Conservation (phyloP, 2,888 invertebrate genomes). For the Phortica magna region DNA sequence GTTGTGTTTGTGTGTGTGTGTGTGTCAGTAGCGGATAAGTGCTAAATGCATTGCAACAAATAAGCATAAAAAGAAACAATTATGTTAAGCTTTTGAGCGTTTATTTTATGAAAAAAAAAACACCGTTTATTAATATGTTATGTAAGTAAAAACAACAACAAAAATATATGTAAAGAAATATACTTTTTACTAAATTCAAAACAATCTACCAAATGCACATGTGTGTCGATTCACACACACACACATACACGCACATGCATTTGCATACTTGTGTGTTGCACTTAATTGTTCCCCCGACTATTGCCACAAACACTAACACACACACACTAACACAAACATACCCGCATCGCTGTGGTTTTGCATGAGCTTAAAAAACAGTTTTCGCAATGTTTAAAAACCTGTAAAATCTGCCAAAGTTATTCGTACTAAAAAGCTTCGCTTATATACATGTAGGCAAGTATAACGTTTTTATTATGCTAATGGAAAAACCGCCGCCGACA, state of each 20-base stretch:
- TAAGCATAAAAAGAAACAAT: not conserved
- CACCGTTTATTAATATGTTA: too few species aligned
- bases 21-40: not conserved
- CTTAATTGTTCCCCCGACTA: slow-evolving; percentile 64
- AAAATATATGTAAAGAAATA: slow-evolving; percentile 59
- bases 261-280: slow-evolving; percentile 43
- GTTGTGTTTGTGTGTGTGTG: too few species aligned
- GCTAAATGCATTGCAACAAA: not conserved
- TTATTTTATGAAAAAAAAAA: not conserved
- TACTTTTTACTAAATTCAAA: slow-evolving; percentile 71
- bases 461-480: slow-evolving; percentile 60
- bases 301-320: slow-evolving; percentile 29
- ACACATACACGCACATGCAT: slow-evolving; percentile 34
- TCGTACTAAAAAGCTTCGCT: slow-evolving; percentile 38
- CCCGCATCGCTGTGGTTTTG: not conserved
- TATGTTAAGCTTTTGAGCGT: not conserved
- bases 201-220: slow-evolving; percentile 67
- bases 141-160: not conserved
- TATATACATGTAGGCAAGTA: not conserved
- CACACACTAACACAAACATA: slow-evolving; percentile 20
- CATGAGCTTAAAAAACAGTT: slow-evolving; percentile 30
- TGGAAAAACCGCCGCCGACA: slow-evolving; percentile 41
- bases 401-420: slow-evolving; percentile 63
- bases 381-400: slow-evolving; percentile 37
- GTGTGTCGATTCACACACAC: slow-evolving; percentile 35